Conservation (phyloP, 2,113 vertebrate genomes). For the Hydrochoerus hydrochaeris region DNA sequence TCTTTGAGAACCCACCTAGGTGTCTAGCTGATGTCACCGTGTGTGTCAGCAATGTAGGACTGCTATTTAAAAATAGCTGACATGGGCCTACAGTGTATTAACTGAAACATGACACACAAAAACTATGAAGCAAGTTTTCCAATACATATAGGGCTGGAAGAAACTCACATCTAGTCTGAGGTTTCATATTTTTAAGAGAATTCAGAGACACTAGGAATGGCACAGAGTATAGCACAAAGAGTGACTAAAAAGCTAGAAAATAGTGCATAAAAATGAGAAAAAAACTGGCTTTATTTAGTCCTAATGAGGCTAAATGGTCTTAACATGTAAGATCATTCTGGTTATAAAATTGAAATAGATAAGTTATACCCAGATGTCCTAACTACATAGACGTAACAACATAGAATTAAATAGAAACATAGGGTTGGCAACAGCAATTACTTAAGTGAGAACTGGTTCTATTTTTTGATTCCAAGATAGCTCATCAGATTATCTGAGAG, state of each 20-base stretch:
- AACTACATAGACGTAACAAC: conserved; percentile 23
- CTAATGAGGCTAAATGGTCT: conserved; percentile 7
- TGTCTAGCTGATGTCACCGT: not conserved
- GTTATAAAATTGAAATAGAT: not conserved
- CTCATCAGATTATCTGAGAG: not conserved
- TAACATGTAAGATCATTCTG: not conserved
- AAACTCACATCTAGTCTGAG: conserved; percentile 27
- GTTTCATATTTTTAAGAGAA: conserved; percentile 31
- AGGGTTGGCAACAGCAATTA: not conserved
- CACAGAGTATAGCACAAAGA: not conserved
- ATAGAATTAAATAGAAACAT: not conserved
- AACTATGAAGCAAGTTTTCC: conserved; percentile 55
- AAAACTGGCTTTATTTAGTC: conserved; percentile 29
- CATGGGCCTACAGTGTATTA: not conserved
- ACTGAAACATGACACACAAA: conserved; percentile 22
- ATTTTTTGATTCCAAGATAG: conserved; percentile 52
- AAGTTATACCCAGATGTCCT: not conserved
- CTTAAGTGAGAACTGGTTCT: conserved; percentile 14
- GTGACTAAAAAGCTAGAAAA: conserved; percentile 54
- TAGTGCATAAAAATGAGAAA: not conserved
- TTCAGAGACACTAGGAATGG: conserved; percentile 34
- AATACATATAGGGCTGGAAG: not conserved
- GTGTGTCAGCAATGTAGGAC: not conserved
- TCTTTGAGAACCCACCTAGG: not conserved
- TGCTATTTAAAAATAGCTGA: conserved; percentile 37